Evolutionary conservation across 2,888 invertebrate genomes (phyloP), one percentile per base, ranked within the genome.

Genomic region (Xanthorhoe designata): DNA sequence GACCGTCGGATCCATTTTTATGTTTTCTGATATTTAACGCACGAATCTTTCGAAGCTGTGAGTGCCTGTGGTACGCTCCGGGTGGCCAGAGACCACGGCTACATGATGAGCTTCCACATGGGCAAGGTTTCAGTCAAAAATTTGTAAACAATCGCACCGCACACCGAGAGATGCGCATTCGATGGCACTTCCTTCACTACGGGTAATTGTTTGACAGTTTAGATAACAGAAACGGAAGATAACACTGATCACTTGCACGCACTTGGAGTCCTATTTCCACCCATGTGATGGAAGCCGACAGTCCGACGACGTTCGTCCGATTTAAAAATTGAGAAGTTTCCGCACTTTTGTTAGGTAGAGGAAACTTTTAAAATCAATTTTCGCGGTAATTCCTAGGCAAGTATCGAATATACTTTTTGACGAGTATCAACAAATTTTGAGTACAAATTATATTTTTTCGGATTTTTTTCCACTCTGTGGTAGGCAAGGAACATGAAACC

Each of bases 401-500:
- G 32, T 52, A 54, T 53, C 54, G 45, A 19, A 54, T 59, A 19
- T 54, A 66, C 61, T 73, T 71, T 64, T 67, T 68, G 66, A 66
- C 62, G 55, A 55, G 51, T 75, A 66, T 67, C 52, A 68, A 69
- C 64, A 68, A 68, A 65, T 71, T 73, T 68, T 73, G 73, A 68
- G 65, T 45, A 35, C 65, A 70, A 77, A 83, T 81, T 79, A 76
- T 76, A 78, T 81, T 80, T 84, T 83, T 82, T 74, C 71, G 62
- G 77, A 70, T 80, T 81, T 80, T 75, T 72, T 76, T 73, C 80
- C 51, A 15, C 85, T 86, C 89, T 83, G 83, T 85, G 83, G 82
- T 86, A 80, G 84, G 78, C 78, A 79, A 75, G 87, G 88, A 90
- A 90, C 90, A 89, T 90, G 91, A 91, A 91, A 91, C 90, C 92